phyloP scores from a whole-genome alignment of 1,140 invertebrate genomes.

The Antheraea pernyi region DNA sequence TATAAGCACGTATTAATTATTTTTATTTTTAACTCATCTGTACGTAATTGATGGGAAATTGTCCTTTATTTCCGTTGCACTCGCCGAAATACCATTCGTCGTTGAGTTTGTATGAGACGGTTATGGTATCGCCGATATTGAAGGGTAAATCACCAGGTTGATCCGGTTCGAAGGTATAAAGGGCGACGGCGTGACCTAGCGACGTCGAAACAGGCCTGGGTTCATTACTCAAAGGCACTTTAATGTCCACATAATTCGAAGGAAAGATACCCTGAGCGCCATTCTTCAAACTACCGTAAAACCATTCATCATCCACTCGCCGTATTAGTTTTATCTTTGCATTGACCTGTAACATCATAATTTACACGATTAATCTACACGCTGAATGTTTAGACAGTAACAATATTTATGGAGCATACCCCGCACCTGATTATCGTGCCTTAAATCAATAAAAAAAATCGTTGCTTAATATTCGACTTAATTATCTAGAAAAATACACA shows the following conservation, averaged over 20 bases:
- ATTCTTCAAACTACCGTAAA: conserved; percentile 83
- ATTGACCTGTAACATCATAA: conserved; percentile 79
- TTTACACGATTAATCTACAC: not conserved
- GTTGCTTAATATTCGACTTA: too few relatives aligned
- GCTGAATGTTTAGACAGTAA: not conserved
- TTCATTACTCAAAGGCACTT: conserved; percentile 83
- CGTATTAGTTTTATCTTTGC: conserved; percentile 85
- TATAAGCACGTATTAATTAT: not conserved
- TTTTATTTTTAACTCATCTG: conserved; percentile 67
- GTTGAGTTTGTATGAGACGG: conserved; percentile 85
- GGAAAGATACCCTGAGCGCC: conserved; percentile 90
- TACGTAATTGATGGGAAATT: conserved; percentile 91
- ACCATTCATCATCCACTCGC: conserved; percentile 89
- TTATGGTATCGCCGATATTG: conserved; percentile 83
- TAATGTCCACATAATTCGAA: conserved; percentile 87
- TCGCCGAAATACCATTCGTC: conserved; percentile 91
- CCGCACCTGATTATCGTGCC: too few relatives aligned
- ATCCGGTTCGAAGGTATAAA: conserved; percentile 76
- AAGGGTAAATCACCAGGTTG: conserved; percentile 72
- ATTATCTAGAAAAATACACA: too few relatives aligned
- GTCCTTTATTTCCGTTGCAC: conserved; percentile 83
- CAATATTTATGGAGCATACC: too few relatives aligned
- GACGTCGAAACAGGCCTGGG: conserved; percentile 15
- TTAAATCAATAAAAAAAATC: too few relatives aligned
- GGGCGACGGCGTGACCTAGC: conserved; percentile 55